Evolutionary conservation across 2,113 vertebrate species (phyloP).

Genomic region (Sylvilagus bachmani): DNA sequence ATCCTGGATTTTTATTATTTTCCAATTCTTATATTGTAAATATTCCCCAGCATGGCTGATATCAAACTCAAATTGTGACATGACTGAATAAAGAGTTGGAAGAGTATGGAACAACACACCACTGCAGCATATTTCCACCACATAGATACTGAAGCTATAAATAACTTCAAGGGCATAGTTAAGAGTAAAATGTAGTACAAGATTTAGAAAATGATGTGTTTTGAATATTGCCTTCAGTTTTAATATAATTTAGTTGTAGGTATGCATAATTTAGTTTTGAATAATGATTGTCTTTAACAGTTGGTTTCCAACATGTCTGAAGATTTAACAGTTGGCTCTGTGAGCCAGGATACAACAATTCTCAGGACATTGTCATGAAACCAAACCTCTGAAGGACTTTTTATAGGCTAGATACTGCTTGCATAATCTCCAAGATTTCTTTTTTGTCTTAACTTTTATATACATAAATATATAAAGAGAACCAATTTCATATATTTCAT

Average conservation of each 20-base stretch:
- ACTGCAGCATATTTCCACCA: background rate
- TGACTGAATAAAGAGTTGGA: background rate
- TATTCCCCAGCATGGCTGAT: background rate
- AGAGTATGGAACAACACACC: background rate
- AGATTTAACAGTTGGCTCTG: background rate
- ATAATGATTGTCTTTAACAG: slow-evolving; percentile 39
- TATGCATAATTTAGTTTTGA: background rate
- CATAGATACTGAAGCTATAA: background rate
- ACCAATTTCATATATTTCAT: too few relatives aligned
- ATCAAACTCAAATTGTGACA: background rate
- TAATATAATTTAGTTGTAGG: slow-evolving; percentile 36
- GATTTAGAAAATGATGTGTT: background rate
- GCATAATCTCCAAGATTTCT: background rate
- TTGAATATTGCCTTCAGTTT: background rate
- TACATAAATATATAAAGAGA: too few relatives aligned
- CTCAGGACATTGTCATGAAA: background rate
- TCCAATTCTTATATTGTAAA: slow-evolving; percentile 18
- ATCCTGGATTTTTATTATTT: slow-evolving; percentile 17
- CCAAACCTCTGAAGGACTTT: background rate
- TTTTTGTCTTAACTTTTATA: too few relatives aligned
- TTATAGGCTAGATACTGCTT: background rate
- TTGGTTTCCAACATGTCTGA: background rate
- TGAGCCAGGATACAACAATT: background rate
- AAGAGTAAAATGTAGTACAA: background rate
- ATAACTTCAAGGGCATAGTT: background rate